Conservation (phyloP, 2,888 invertebrate species). For the Clepsis dumicolana region DNA sequence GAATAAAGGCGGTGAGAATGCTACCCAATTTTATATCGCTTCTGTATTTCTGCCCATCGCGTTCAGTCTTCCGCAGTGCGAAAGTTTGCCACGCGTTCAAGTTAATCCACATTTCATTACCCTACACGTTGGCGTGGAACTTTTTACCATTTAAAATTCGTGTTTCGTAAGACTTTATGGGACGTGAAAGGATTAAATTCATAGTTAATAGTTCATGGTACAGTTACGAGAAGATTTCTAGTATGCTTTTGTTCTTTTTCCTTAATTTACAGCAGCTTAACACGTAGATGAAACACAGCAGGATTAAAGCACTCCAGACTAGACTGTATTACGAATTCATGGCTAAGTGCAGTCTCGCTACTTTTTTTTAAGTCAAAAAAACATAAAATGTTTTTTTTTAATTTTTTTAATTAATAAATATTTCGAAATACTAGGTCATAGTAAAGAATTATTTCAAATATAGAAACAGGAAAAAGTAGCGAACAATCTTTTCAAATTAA, state of each 20-base stretch:
- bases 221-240: neutral
- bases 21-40: constrained; percentile 76
- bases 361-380: neutral
- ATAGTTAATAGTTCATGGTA: neutral
- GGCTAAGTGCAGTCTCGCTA: neutral
- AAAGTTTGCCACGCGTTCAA: constrained; percentile 62
- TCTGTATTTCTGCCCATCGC: constrained; percentile 69
- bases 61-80: constrained; percentile 65
- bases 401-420: too few relatives aligned
- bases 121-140: constrained; percentile 54
- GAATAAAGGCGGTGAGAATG: constrained; percentile 72
- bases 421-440: constrained; percentile 7
- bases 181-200: constrained; percentile 12
- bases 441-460: constrained; percentile 27
- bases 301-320: constrained; percentile 3
- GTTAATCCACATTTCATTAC: constrained; percentile 73
- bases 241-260: constrained; percentile 44
- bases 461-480: constrained; percentile 25
- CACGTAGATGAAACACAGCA: constrained; percentile 2
- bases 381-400: too few relatives aligned
- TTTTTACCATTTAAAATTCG: constrained; percentile 49
- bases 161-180: constrained; percentile 57
- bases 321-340: neutral
- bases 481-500: constrained; percentile 42
- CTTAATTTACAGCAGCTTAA: neutral